phyloP scores from a whole-genome alignment of 2,888 invertebrate genomes.

The Hypercompe scribonia region DNA sequence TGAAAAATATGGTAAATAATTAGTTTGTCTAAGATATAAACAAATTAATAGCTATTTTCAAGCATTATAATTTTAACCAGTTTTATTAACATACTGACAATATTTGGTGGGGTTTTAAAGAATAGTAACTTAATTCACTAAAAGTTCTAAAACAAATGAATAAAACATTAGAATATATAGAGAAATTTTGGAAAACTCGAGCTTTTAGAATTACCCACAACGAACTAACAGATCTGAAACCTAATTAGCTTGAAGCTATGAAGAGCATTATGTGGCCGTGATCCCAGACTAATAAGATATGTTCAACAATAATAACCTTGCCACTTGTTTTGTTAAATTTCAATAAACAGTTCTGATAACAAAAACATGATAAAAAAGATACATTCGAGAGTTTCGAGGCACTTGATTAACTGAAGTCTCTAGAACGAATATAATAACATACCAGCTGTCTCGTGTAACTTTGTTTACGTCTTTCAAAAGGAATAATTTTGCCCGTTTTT shows the following conservation, averaged over 20 bases:
- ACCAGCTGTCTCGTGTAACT: too few relatives aligned
- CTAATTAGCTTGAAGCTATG: background rate
- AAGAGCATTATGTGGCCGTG: background rate
- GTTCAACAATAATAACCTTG: background rate
- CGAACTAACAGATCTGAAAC: background rate
- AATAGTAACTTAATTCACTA: background rate
- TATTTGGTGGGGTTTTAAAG: background rate
- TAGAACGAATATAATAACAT: background rate
- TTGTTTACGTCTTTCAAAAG: too few relatives aligned
- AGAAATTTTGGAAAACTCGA: background rate
- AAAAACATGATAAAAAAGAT: background rate
- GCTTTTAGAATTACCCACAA: background rate
- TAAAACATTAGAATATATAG: background rate
- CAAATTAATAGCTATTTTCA: background rate
- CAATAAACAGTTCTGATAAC: background rate
- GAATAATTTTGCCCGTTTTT: too few relatives aligned
- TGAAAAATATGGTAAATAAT: conserved; percentile 19
- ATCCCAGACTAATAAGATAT: background rate
- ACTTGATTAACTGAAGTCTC: background rate
- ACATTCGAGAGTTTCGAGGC: background rate
- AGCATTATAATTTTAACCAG: background rate
- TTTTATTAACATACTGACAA: background rate
- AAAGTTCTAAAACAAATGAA: background rate
- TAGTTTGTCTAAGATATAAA: conserved; percentile 11
- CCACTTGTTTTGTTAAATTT: background rate